phyloP scores from a whole-genome alignment of 1,140 invertebrate species.

The Zaprionus tsacasi region DNA sequence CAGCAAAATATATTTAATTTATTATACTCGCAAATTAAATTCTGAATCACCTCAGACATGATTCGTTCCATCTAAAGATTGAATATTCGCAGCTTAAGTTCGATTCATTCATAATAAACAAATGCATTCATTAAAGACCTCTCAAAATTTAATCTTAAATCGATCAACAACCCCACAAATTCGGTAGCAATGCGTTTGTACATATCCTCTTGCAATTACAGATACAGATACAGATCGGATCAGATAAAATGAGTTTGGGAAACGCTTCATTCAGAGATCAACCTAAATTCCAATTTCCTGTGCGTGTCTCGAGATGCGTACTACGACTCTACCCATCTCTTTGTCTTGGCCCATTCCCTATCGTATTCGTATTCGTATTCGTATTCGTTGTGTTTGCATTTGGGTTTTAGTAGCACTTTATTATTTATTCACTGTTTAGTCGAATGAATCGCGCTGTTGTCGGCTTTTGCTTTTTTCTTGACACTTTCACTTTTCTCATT shows the following conservation, averaged over 20 bases:
- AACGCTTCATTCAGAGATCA: constrained; percentile 1
- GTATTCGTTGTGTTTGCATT: constrained; percentile 45
- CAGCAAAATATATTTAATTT: too few species aligned
- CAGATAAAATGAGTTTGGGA: neutral
- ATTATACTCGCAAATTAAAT: neutral
- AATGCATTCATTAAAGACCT: too few species aligned
- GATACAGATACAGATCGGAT: neutral
- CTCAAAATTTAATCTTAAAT: too few species aligned
- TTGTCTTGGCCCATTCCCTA: neutral
- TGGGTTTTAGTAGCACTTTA: constrained; percentile 52
- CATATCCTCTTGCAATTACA: neutral
- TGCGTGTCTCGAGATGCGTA: constrained; percentile 9
- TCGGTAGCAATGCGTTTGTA: neutral
- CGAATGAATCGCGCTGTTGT: constrained; percentile 34
- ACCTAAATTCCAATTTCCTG: constrained; percentile 9
- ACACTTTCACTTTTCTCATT: constrained; percentile 82
- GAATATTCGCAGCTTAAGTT: neutral
- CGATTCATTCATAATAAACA: constrained; percentile 5
- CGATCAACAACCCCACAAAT: neutral
- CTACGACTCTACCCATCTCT: neutral
- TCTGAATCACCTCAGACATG: neutral
- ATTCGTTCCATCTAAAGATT: neutral
- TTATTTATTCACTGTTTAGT: constrained; percentile 76
- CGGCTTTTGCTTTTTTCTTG: constrained; percentile 60
- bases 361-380: constrained; percentile 2